Conservation (phyloP, 2,113 vertebrate genomes). For the Hepsetus odoe region DNA sequence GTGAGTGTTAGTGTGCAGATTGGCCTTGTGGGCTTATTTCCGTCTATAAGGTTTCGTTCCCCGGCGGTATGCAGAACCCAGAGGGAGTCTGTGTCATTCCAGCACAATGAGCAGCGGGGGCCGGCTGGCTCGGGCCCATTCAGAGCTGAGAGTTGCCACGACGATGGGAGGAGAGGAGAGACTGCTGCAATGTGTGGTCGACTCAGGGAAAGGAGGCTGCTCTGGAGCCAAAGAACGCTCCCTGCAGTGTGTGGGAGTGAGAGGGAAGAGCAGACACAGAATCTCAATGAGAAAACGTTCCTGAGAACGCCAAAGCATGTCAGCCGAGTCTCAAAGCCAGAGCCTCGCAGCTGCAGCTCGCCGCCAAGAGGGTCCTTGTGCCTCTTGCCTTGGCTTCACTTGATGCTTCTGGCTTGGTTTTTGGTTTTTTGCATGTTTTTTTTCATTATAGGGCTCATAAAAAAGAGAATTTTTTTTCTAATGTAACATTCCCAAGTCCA, state of each 20-base stretch:
- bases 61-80: neutral
- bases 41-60: neutral
- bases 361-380: neutral
- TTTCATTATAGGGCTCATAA: too few species aligned
- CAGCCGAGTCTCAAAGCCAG: slow-evolving; percentile 16
- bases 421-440: too few species aligned
- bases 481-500: too few species aligned
- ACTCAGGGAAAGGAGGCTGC: slow-evolving; percentile 27
- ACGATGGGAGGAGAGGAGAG: slow-evolving; percentile 22
- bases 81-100: neutral
- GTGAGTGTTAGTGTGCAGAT: neutral
- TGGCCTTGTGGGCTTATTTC: neutral
- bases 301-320: slow-evolving; percentile 28
- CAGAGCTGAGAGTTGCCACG: slow-evolving; percentile 5
- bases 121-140: neutral
- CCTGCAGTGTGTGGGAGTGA: slow-evolving; percentile 68
- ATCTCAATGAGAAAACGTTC: slow-evolving; percentile 73
- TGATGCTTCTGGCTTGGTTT: neutral
- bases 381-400: slow-evolving; percentile 11
- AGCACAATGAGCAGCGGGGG: slow-evolving; percentile 1
- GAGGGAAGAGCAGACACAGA: slow-evolving; percentile 65
- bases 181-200: slow-evolving; percentile 39
- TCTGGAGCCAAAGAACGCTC: slow-evolving; percentile 45
- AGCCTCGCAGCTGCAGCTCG: neutral
- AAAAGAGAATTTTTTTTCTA: too few species aligned